These are phyloP conservation scores for Yponomeuta malinellus DNA, from an alignment of 2,888 invertebrate genomes.

Conservation along the genomic window DNA sequence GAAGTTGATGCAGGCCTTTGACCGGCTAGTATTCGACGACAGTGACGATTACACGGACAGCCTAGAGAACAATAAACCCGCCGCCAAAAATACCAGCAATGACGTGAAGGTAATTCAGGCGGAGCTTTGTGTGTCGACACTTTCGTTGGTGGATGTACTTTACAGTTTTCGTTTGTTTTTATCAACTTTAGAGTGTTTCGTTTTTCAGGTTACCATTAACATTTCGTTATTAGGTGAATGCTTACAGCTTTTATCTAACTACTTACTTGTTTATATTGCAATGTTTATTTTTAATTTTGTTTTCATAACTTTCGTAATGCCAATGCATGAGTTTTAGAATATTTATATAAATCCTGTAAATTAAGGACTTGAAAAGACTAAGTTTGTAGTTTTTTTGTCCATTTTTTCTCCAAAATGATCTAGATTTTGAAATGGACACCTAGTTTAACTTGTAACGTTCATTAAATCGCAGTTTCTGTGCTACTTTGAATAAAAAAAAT, in stretches of 20 bases:
- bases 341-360: too few relatives aligned
- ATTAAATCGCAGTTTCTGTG: too few relatives aligned
- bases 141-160: slow-evolving; percentile 33
- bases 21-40: slow-evolving; percentile 79
- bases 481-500: too few relatives aligned
- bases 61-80: slow-evolving; percentile 77
- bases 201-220: slow-evolving; percentile 31
- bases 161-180: slow-evolving; percentile 1
- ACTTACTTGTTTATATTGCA: slow-evolving; percentile 14
- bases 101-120: slow-evolving; percentile 65
- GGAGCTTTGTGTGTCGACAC: slow-evolving; percentile 27
- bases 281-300: background rate
- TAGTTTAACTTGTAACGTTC: too few relatives aligned
- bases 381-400: too few relatives aligned
- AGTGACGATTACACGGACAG: slow-evolving; percentile 86
- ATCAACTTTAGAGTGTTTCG: slow-evolving; percentile 24
- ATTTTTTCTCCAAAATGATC: too few relatives aligned
- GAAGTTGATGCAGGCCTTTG: slow-evolving; percentile 83
- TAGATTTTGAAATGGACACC: too few relatives aligned
- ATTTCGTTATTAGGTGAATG: slow-evolving; percentile 26
- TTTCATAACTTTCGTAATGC: background rate
- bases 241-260: slow-evolving; percentile 16
- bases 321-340: background rate
- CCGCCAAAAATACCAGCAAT: slow-evolving; percentile 67
- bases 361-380: too few relatives aligned